These are phyloP conservation scores for Oxyura jamaicensis DNA, from an alignment of 2,113 vertebrate species.

Conservation along the genomic window DNA sequence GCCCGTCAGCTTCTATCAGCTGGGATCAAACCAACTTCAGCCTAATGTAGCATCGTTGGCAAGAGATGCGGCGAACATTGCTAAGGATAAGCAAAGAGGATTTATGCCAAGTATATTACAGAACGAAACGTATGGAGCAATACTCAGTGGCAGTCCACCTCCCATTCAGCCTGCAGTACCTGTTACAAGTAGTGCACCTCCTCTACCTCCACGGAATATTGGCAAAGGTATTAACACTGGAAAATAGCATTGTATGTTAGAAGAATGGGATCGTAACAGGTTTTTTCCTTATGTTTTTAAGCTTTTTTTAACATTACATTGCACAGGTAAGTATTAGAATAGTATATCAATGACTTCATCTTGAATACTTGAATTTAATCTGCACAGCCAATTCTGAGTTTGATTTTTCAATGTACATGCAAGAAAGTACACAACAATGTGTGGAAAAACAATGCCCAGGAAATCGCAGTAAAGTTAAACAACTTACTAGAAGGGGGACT, in stretches of 20 bases:
- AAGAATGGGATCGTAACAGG: neutral
- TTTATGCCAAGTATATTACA: conserved; percentile 91
- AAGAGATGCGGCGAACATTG: conserved; percentile 80
- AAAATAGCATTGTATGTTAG: neutral
- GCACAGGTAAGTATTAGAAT: neutral
- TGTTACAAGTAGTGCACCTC: conserved; percentile 82
- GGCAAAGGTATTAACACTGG: conserved; percentile 83
- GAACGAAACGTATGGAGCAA: conserved; percentile 95
- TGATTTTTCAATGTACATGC: neutral
- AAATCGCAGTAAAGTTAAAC: neutral
- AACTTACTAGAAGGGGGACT: neutral
- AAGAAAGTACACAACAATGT: neutral
- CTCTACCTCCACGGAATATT: conserved; percentile 92
- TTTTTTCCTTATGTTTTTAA: neutral
- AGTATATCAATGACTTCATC: neutral
- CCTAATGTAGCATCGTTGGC: conserved; percentile 74
- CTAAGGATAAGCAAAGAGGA: conserved; percentile 90
- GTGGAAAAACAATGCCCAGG: neutral
- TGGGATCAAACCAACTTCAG: conserved; percentile 85
- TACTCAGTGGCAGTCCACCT: conserved; percentile 82
- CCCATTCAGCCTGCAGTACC: conserved; percentile 67
- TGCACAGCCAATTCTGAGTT: neutral
- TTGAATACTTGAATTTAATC: neutral
- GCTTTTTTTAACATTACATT: neutral
- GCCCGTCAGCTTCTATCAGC: conserved; percentile 95